phyloP scores from a whole-genome alignment of 2,113 vertebrate genomes.

The Gopherus flavomarginatus region DNA sequence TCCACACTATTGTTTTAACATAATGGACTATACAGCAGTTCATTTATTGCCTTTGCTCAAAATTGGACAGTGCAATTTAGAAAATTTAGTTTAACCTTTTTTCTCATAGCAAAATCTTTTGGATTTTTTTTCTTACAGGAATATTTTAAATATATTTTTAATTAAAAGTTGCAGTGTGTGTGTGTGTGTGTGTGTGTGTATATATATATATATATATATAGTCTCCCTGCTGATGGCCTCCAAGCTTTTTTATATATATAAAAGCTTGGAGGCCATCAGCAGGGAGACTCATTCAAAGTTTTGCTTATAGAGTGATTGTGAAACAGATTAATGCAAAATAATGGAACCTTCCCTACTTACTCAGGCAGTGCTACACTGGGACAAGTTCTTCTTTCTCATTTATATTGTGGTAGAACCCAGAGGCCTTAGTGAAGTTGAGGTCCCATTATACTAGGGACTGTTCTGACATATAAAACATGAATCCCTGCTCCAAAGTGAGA shows the following conservation, averaged over 20 bases:
- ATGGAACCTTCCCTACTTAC: not conserved
- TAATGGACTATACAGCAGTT: slow-evolving; percentile 26
- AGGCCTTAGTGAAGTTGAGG: not conserved
- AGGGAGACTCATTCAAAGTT: not conserved
- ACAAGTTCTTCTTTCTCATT: not conserved
- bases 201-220: not conserved
- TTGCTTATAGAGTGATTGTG: slow-evolving; percentile 1
- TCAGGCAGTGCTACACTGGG: not conserved
- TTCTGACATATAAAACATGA: not conserved
- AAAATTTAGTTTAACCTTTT: slow-evolving; percentile 44
- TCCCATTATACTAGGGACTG: not conserved
- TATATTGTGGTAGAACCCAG: not conserved
- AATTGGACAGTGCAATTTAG: slow-evolving; percentile 26
- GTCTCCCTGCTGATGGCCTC: too few relatives aligned
- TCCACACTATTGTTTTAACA: slow-evolving; percentile 58
- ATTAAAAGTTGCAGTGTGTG: not conserved
- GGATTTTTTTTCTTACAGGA: not conserved
- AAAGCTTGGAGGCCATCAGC: not conserved
- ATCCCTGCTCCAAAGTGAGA: not conserved
- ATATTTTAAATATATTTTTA: slow-evolving; percentile 24
- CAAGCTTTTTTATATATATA: too few relatives aligned
- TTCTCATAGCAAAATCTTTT: slow-evolving; percentile 5
- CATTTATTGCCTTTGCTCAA: slow-evolving; percentile 45
- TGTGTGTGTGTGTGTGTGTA: too few relatives aligned
- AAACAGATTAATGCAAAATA: not conserved